Base-by-base conservation (phyloP, 2,888 invertebrate species). In the Rhagium mordax region DNA sequence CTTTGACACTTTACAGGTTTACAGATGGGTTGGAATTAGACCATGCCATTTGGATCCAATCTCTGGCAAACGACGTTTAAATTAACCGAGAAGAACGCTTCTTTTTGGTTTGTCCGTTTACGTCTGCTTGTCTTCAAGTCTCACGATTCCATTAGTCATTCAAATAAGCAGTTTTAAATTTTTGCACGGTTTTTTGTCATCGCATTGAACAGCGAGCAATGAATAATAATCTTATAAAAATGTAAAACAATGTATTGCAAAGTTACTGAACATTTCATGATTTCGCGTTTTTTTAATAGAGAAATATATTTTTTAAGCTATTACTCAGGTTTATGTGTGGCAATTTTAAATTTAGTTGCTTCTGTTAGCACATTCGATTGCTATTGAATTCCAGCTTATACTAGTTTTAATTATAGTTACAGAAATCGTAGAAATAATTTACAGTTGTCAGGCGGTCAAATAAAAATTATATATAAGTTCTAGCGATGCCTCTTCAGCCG, bases 1-100 rank as follows among this genome's bases (percentile, higher is more conserved):
- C n/a, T 41, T 41, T 41, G n/a, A 41, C 5, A 41, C 13, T 6
- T 6, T 10, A 51, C 8, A 20, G n/a, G 20, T 29, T 59, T 59
- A 59, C 29, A 59, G 16, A 59, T 59, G 33, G 21, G 33, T 59
- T 74, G 61, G 20, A 51, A 65, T 68, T 66, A 57, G 71, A 64
- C 59, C 59, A 65, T 59, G 51, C 74, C 68, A 74, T 76, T 72
- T 71, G 76, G 57, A 70, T 70, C 73, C 68, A 71, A 33, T 74
- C 73, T 71, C 66, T 57, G 74, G 74, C 74, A 76, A 76, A 67
- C 74, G 76, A 72, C 64, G 65, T 67, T 62, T 55, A 72, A 76
- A 74, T 70, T 76, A 74, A 69, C 70, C 69, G 74, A 66, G 68
- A 71, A 70, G 64, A 75, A 71, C 47, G 60, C 64, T 60, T 72